A percentile compares a stretch with the other conserved stretches of the same genome.
phyloP scores from a whole-genome alignment of 2,797 vertebrate species.

The Melanotaenia trifasciata region DNA sequence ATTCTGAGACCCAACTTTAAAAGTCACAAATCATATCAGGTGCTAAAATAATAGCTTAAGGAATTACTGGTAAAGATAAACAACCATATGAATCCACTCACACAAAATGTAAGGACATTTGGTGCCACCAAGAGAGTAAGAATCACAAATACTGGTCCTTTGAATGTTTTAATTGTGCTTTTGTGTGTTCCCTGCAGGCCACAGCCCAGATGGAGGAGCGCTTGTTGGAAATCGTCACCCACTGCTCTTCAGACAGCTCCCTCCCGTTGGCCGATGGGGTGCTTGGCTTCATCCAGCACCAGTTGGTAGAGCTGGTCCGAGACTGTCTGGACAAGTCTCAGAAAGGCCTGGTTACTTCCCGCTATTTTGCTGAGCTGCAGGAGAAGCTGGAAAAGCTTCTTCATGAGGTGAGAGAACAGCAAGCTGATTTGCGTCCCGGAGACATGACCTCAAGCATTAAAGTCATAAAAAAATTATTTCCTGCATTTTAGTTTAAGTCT shows the following conservation, averaged over 20 bases:
- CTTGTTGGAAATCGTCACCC: slow-evolving; percentile 89
- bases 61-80: slow-evolving; percentile 8
- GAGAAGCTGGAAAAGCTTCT: slow-evolving; percentile 97
- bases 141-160: slow-evolving; percentile 5
- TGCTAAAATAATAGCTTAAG: slow-evolving; percentile 15
- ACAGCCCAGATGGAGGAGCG: slow-evolving; percentile 98
- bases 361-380: slow-evolving; percentile 97
- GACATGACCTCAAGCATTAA: not conserved
- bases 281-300: slow-evolving; percentile 98
- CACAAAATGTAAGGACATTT: slow-evolving; percentile 17
- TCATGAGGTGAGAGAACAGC: slow-evolving; percentile 85
- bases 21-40: slow-evolving; percentile 8
- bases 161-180: slow-evolving; percentile 30
- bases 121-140: slow-evolving; percentile 1
- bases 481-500: slow-evolving; percentile 14
- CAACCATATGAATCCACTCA: slow-evolving; percentile 19
- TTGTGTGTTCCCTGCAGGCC: slow-evolving; percentile 82
- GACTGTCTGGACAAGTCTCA: slow-evolving; percentile 97
- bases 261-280: slow-evolving; percentile 94
- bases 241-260: slow-evolving; percentile 86
- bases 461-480: not conserved
- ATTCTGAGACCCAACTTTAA: not conserved
- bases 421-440: not conserved
- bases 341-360: slow-evolving; percentile 93
- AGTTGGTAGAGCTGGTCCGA: slow-evolving; percentile 93